Base-by-base conservation (phyloP, 64 coral and sea anemone genomes). In the Pachyseris speciosa region DNA sequence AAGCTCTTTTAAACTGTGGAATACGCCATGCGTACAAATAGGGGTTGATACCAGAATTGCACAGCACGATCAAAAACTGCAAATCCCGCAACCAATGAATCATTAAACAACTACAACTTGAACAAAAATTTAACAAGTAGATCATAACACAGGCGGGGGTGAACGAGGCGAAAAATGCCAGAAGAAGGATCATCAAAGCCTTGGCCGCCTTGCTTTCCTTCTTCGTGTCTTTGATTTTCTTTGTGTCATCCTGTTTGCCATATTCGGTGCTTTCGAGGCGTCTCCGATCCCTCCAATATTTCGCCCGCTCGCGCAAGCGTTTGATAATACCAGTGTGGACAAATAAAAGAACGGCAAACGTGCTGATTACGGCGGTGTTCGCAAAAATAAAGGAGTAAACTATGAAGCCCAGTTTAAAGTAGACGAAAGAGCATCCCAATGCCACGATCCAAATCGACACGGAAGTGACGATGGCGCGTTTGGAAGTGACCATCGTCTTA, bases 21-120 rank as follows among this genome's bases (percentile, higher is more conserved):
- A 96, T 45, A 0, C 94, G 64, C 84, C 84, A 96, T 28, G 89
- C 94, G 52, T 96, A 96, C 20, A 96, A 41, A 37, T 92, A 96
- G 0, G 94, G 94, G 17, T 96, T 96, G 0, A 96, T 57, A 2
- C 81, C 94, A 32, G 90, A 92, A 27, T 96, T 96, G 16, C 81
- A 16, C 2, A 89, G 29, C 8, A 96, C 33, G 4, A 96, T 85
- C 9, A 96, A 58, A 38, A 85, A 78, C 47, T 89, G 90, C 0
- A 96, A 60, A 78, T 96, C 94, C 74, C 94, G 70, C 16, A 96
- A 39, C 90, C 90, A 96, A 37, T 92, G 94, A 4, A 92, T 80
- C 38, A 92, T 40, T 2, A 48, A 45, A 53, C 94, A 96, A 26
- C 51, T 40, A 49, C 94, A 96, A 1, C 7, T 75, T 17, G 67